Base-by-base conservation (phyloP, 2,888 invertebrate species). In the Meloe dianella region DNA sequence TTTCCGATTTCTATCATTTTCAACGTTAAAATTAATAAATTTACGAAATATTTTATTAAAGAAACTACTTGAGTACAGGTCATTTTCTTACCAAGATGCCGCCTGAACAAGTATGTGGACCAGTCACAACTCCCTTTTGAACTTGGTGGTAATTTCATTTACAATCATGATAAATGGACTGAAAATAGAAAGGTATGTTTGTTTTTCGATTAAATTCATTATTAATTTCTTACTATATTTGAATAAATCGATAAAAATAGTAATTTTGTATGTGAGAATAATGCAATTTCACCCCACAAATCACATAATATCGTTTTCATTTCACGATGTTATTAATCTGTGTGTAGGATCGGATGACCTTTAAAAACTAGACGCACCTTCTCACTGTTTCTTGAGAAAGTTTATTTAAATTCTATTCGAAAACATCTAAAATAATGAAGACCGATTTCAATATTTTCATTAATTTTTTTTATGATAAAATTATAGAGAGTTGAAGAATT, bases 151-250 rank as follows among this genome's bases (percentile, higher is more conserved):
- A 87, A 86, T 66, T 87, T 91, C 80, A 84, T 86, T 67, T 93
- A 92, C 84, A 88, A 91, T 81, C 92, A 92, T 80, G 86, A 88
- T 63, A 86, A 87, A 73, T 94, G 94, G 94, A 87, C 92, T 73
- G 88, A 90, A 75, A 90, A 89, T 80, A 87, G 93, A 83, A 86
- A 91, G 86, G 94, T 93, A 85, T 85, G 87, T 17, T 41, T 64
- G 47, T 57, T 56, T 58, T 65, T 69, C 47, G 57, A 66, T 58
- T 24, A 57, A 56, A 60, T 60, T 27, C 10, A 1, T 38, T 54
- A 32, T 7, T 24, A 61, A 61, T 61, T 22, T 60, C 6, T 9
- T 10, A 57, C 8, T 10, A 57, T 22, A 30, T 57, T 57, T 9
- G 5, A 30, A 57, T 9, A 57, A 27, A 57, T 32, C 22, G 9